These are phyloP conservation scores for Ladona fulva DNA, from an alignment of 1,140 invertebrate species.

Conservation along the genomic window DNA sequence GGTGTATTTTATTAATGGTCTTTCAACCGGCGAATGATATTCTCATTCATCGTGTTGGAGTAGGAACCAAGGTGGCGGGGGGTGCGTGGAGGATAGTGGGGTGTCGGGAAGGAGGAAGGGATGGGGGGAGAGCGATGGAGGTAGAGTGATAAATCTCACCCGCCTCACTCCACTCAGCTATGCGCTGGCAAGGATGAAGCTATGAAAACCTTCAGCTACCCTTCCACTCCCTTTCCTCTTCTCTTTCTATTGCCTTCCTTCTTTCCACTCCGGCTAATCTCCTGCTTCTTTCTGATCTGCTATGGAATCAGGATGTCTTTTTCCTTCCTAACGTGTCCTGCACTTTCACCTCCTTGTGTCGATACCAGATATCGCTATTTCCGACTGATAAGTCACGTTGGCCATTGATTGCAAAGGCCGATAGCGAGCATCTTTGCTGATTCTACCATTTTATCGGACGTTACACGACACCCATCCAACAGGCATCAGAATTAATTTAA, in stretches of 20 bases:
- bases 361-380: too few species aligned
- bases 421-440: too few species aligned
- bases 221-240: neutral
- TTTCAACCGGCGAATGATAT: slow-evolving; percentile 5
- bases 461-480: too few species aligned
- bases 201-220: neutral
- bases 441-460: too few species aligned
- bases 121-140: neutral
- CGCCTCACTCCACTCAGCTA: neutral
- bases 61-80: neutral
- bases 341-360: too few species aligned
- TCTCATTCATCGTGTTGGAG: neutral
- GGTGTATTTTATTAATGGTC: slow-evolving; percentile 10
- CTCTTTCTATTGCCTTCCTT: neutral
- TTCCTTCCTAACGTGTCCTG: too few species aligned
- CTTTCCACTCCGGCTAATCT: neutral
- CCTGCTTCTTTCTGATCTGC: neutral
- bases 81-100: neutral
- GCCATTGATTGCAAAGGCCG: too few species aligned
- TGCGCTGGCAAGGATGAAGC: neutral
- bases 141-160: neutral
- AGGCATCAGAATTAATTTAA: too few species aligned
- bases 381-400: too few species aligned
- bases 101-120: neutral
- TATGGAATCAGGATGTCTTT: neutral